These are phyloP conservation scores for Aselliscus stoliczkanus DNA, from an alignment of 2,797 vertebrate species.

Conservation along the genomic window DNA sequence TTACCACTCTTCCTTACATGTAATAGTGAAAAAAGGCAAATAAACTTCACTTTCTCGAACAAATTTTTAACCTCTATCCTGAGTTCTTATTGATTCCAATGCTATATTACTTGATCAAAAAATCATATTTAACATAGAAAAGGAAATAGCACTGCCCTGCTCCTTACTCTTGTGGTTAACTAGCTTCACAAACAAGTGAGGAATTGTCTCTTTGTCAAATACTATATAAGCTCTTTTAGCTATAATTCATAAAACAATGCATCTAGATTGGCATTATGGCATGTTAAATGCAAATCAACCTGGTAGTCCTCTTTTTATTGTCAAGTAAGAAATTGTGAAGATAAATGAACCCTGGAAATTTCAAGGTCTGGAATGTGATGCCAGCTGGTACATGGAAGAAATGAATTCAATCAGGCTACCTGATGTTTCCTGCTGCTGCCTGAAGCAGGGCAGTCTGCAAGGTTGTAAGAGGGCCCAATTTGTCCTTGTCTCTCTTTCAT, in stretches of 20 bases:
- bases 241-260: conserved; percentile 61
- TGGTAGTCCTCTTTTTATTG: conserved; percentile 41
- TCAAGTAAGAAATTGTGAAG: conserved; percentile 64
- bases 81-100: conserved; percentile 25
- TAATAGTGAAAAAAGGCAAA: neutral
- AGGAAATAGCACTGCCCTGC: conserved; percentile 10
- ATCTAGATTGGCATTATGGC: conserved; percentile 50
- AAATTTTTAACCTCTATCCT: conserved; percentile 29
- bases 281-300: conserved; percentile 52
- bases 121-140: conserved; percentile 38
- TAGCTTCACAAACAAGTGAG: conserved; percentile 49
- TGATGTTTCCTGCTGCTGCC: conserved; percentile 48
- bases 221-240: conserved; percentile 40
- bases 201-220: conserved; percentile 50
- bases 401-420: conserved; percentile 60
- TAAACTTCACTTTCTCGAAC: neutral
- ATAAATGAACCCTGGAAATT: conserved; percentile 62
- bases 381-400: conserved; percentile 57
- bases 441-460: neutral
- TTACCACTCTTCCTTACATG: neutral
- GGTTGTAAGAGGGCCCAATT: conserved; percentile 34
- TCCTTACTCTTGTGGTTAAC: conserved; percentile 41
- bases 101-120: conserved; percentile 42
- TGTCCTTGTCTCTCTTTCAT: conserved; percentile 51
- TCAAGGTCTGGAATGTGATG: conserved; percentile 47